Conservation (phyloP, 2,888 invertebrate species). For the Criorhina ranunculi region DNA sequence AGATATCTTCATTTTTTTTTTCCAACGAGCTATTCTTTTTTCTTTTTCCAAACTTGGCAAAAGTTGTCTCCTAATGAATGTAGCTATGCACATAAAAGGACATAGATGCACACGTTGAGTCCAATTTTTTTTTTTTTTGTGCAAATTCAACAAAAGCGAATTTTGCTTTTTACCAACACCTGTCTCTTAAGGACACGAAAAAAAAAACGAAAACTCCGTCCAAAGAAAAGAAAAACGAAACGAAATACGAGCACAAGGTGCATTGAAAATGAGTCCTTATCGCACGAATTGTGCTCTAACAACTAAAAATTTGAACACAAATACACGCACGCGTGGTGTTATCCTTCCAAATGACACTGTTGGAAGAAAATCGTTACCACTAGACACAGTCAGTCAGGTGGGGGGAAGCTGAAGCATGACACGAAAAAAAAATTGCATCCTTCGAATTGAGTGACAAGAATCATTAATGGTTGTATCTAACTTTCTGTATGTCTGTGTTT, state of each 20-base stretch:
- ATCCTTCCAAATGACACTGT: slow-evolving; percentile 45
- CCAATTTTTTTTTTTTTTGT: not conserved
- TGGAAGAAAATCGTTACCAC: slow-evolving; percentile 29
- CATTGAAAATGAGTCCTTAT: slow-evolving; percentile 52
- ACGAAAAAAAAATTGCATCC: slow-evolving; percentile 69
- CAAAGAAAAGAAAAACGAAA: slow-evolving; percentile 26
- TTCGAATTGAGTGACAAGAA: slow-evolving; percentile 75
- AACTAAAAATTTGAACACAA: slow-evolving; percentile 35
- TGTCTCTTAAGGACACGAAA: slow-evolving; percentile 23
- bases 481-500: slow-evolving; percentile 1
- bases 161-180: slow-evolving; percentile 49
- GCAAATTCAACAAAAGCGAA: slow-evolving; percentile 29
- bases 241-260: slow-evolving; percentile 44
- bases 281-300: slow-evolving; percentile 41
- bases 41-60: not conserved
- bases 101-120: not conserved
- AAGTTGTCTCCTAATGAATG: too few relatives aligned
- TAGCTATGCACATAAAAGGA: not conserved
- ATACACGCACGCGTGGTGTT: not conserved
- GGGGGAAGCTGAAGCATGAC: slow-evolving; percentile 5
- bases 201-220: slow-evolving; percentile 10
- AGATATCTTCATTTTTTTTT: slow-evolving; percentile 50
- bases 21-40: slow-evolving; percentile 10
- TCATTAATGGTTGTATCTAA: slow-evolving; percentile 71
- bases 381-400: slow-evolving; percentile 7